Base-by-base conservation (phyloP, 1,140 invertebrate genomes). In the Musca vetustissima region DNA sequence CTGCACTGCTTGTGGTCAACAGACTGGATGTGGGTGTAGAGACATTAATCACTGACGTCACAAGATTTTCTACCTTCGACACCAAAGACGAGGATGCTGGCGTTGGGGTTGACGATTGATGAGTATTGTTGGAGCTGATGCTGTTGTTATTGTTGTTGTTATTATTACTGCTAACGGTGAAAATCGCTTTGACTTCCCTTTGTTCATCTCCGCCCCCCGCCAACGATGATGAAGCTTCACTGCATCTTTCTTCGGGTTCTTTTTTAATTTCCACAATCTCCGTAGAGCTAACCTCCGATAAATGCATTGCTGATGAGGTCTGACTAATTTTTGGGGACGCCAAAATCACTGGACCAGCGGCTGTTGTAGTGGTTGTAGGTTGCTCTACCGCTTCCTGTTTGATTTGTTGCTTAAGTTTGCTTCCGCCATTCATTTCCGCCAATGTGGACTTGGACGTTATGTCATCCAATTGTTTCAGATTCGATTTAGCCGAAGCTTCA, bases 401-500 rank as follows among this genome's bases (percentile, higher is more conserved):
- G 9, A 61, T 61, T 61, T 61, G 21, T 43, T 43, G 36, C 13
- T 43, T 43, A 43, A 43, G 36, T 43, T 61, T 61, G 6, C 57
- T 36, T 43, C 36, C 57, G 3, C 17, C n/a, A 43, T 43, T 43
- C 6, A n/a, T 57, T 15, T 57, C 53, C 53, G 22, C 13, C 1
- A 28, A 25, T 2, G 57, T 43, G 1, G 57, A 61, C 7, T 28
- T 61, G 2, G 57, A 61, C 6, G 19, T 49, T 24, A 65, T 47
- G 17, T 67, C 69, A 25, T 67, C 66, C 1, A 17, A 43, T 17
- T 36, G 57, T 61, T 61, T 32, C 1, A 65, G 36, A 22, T 17
- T 53, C 22, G 67, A 48, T 59, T 68, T 68, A 24, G 70, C 57
- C 50, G 66, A 57, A 28, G 77, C 76, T 21, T 78, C 78, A 0